Evolutionary conservation across 1,140 invertebrate genomes (phyloP).

Genomic region (Octopus sinensis): DNA sequence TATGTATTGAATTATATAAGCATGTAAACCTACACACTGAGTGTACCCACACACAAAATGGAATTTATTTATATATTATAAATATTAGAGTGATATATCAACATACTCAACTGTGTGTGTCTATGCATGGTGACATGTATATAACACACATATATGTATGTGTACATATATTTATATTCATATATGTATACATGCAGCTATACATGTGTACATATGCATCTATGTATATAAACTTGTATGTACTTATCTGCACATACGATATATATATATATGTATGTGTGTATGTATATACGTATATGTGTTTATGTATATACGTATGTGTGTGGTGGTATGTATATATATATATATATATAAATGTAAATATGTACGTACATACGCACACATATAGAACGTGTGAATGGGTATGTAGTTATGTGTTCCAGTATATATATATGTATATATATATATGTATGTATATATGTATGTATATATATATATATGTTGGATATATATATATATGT

Average conservation of each 20-base stretch:
- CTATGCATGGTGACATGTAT: neutral
- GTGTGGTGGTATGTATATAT: too few relatives aligned
- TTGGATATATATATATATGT: too few relatives aligned
- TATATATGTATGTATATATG: too few relatives aligned
- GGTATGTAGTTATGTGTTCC: too few relatives aligned
- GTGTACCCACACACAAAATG: neutral
- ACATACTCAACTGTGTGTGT: neutral
- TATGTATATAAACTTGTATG: neutral
- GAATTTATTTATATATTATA: neutral
- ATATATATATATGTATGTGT: too few relatives aligned
- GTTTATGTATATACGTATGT: too few relatives aligned
- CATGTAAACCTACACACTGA: neutral
- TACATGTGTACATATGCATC: neutral
- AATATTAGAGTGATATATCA: neutral
- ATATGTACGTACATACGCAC: too few relatives aligned
- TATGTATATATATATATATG: too few relatives aligned
- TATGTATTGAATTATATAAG: neutral
- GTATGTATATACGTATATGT: too few relatives aligned
- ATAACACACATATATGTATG: neutral
- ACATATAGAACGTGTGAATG: too few relatives aligned
- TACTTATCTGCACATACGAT: neutral
- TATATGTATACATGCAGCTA: neutral
- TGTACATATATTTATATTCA: neutral
- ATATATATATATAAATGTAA: too few relatives aligned
- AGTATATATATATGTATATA: too few relatives aligned